These are phyloP conservation scores for Drosophila athabasca DNA, from an alignment of 1,140 invertebrate genomes.

Conservation along the genomic window DNA sequence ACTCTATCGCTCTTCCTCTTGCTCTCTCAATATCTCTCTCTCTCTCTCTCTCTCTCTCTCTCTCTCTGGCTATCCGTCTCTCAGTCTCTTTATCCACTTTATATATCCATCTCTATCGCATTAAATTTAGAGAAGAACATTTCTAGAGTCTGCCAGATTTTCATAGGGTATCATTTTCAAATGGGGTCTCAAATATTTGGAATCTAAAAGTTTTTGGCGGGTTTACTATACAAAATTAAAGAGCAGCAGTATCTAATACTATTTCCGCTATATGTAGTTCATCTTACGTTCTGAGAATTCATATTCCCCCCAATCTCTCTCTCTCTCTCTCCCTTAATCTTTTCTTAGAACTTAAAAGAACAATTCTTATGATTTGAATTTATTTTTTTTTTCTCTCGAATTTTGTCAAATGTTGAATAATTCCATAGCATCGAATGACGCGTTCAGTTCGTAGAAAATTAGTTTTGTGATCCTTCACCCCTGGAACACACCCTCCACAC, in stretches of 20 bases:
- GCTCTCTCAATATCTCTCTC: neutral
- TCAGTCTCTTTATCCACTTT: constrained; percentile 6
- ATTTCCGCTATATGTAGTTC: too few species aligned
- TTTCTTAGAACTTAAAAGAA: neutral
- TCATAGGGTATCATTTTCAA: neutral
- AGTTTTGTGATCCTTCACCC: constrained; percentile 22
- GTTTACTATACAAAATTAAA: too few species aligned
- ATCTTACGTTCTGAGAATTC: too few species aligned
- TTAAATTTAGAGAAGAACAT: neutral
- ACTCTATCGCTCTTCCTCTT: constrained; percentile 12
- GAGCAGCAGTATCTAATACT: too few species aligned
- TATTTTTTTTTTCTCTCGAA: neutral
- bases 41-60: constrained; percentile 9
- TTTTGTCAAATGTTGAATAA: constrained; percentile 43
- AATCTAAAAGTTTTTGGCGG: too few species aligned
- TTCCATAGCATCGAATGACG: constrained; percentile 41
- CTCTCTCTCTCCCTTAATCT: neutral
- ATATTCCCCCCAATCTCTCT: too few species aligned
- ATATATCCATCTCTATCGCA: constrained; percentile 15
- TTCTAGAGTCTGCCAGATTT: constrained; percentile 1
- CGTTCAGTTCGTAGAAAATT: constrained; percentile 16
- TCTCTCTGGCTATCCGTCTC: constrained; percentile 7
- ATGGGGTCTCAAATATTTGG: too few species aligned
- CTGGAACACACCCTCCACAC: neutral
- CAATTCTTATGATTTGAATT: neutral